Base-by-base conservation (phyloP, 2,888 invertebrate genomes). In the Esperia sulphurella region DNA sequence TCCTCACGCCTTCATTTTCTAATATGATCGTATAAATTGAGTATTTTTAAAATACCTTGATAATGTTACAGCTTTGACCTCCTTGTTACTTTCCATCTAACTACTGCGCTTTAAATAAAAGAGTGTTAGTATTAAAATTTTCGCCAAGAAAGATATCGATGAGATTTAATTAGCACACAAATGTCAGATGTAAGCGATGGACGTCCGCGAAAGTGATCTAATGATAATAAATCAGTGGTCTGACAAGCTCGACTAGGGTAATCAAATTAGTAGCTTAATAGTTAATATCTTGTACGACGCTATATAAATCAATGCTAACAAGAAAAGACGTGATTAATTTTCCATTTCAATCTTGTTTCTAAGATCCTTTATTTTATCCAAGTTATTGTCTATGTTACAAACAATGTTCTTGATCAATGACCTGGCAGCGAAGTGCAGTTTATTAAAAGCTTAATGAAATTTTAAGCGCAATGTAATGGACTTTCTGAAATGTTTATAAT, bases 211-310 rank as follows among this genome's bases (percentile, higher is more conserved):
- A 72, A 68, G 64, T 65, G 60, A 67, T 65, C 59, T 51, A 49
- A 43, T 50, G 62, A 68, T 68, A 65, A 70, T 70, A 70, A 69
- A 74, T 70, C 68, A 64, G 52, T 55, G 50, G 53, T 31, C 54
- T 60, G 60, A 66, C 65, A 64, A 51, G 55, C 49, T 51, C 44
- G 52, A 41, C 42, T 51, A 50, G 51, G 52, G 52, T 62, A 61
- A 61, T 65, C 41, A 53, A 61, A 58, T 63, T 54, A 57, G 49
- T 45, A 47, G 43, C 41, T 31, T 49, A 33, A 35, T 47, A 55
- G 52, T 52, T 33, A 48, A 50, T 50, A 52, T 43, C 28, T 49
- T 7, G 31, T 6, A 33, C 28, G 33, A 43, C 31, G 33, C 6
- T 41, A 40, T 41, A 49, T 49, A 35, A 41, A 49, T 45, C 35